Evolutionary conservation across 2,113 vertebrate species (phyloP).

Genomic region (Vidua chalybeata): DNA sequence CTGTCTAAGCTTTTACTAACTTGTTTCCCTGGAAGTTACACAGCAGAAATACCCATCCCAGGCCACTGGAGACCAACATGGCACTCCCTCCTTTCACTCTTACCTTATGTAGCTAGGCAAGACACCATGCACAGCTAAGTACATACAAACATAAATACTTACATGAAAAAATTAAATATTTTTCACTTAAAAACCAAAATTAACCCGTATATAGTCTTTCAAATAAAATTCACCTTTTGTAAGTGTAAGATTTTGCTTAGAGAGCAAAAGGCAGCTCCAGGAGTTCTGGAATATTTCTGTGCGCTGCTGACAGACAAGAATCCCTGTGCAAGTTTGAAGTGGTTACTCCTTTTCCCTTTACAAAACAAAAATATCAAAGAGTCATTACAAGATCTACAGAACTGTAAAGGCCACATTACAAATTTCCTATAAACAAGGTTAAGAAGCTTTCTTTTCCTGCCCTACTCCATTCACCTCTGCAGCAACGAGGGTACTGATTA

Average conservation of each 20-base stretch:
- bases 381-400: neutral
- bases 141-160: constrained; percentile 20
- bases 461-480: neutral
- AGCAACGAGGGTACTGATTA: neutral
- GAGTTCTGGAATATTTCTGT: constrained; percentile 40
- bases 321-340: constrained; percentile 18
- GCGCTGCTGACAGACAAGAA: constrained; percentile 35
- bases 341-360: constrained; percentile 12
- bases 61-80: neutral
- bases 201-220: constrained; percentile 51
- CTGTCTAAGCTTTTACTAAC: neutral
- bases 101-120: neutral
- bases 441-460: neutral
- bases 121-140: neutral
- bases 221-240: constrained; percentile 57
- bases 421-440: neutral
- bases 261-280: constrained; percentile 45
- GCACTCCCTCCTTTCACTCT: neutral
- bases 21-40: neutral
- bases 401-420: neutral
- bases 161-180: constrained; percentile 37
- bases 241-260: constrained; percentile 24
- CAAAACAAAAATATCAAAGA: neutral
- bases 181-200: constrained; percentile 35
- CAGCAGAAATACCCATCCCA: neutral